Percentiles rank a stretch among this genome's conserved stretches.
Evolutionary conservation across 2,888 invertebrate species (phyloP).

Genomic region (Hetaerina titia): DNA sequence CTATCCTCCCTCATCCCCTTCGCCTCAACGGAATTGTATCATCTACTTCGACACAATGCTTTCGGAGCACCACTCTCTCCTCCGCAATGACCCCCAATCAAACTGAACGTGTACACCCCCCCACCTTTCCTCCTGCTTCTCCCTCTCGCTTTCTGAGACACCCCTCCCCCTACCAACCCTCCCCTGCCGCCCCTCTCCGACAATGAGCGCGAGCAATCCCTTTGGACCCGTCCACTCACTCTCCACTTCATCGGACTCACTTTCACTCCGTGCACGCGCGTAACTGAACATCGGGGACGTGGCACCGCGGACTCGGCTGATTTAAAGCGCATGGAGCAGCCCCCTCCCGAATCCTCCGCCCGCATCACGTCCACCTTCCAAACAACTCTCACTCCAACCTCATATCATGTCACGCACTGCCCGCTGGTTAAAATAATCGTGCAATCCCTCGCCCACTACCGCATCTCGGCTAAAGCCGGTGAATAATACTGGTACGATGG

Average conservation of each 20-base stretch:
- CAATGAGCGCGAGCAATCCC: not conserved
- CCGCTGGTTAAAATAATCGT: too few relatives aligned
- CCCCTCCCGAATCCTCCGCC: not conserved
- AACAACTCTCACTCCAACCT: too few relatives aligned
- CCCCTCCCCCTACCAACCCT: not conserved
- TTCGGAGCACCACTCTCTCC: not conserved
- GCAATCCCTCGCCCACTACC: too few relatives aligned
- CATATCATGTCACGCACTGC: too few relatives aligned
- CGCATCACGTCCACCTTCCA: too few relatives aligned
- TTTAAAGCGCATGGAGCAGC: not conserved
- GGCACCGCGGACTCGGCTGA: not conserved
- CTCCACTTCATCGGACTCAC: not conserved
- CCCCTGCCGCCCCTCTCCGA: not conserved
- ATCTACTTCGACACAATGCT: not conserved
- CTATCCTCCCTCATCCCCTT: too few relatives aligned
- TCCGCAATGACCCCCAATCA: not conserved
- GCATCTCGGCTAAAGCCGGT: too few relatives aligned
- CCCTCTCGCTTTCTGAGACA: not conserved
- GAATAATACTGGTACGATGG: too few relatives aligned
- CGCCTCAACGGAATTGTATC: too few relatives aligned
- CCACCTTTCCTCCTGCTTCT: too few relatives aligned
- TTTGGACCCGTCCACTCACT: not conserved
- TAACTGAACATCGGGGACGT: not conserved
- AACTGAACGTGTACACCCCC: not conserved
- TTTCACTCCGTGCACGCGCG: not conserved